Conservation (phyloP, 2,113 vertebrate species). For the Megaleporinus macrocephalus region DNA sequence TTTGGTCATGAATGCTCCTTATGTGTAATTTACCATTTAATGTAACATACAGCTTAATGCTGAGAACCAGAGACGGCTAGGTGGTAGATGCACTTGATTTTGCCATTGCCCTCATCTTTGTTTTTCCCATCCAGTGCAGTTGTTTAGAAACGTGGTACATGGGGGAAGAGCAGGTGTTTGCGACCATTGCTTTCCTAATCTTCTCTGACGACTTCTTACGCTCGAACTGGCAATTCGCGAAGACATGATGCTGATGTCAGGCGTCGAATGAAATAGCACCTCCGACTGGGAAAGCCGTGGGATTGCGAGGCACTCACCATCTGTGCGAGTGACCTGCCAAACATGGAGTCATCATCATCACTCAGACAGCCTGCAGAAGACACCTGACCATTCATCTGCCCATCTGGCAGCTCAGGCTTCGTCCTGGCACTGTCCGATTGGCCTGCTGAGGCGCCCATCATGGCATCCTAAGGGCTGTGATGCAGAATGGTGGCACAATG, state of each 20-base stretch:
- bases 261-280: conserved; percentile 60
- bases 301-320: conserved; percentile 73
- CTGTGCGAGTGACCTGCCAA: conserved; percentile 77
- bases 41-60: too few relatives aligned
- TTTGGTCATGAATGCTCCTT: too few relatives aligned
- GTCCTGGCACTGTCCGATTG: conserved; percentile 48
- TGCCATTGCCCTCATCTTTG: neutral
- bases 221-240: conserved; percentile 59
- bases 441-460: conserved; percentile 39
- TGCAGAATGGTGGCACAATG: conserved; percentile 13
- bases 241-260: conserved; percentile 61
- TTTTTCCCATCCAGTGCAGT: neutral
- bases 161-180: conserved; percentile 22
- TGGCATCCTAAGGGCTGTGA: conserved; percentile 16
- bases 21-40: too few relatives aligned
- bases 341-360: conserved; percentile 70
- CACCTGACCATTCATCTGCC: conserved; percentile 72
- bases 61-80: too few relatives aligned
- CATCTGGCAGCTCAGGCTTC: conserved; percentile 66
- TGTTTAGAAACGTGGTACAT: neutral
- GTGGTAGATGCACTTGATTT: neutral
- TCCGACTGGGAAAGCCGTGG: conserved; percentile 56
- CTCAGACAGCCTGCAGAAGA: conserved; percentile 60
- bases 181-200: conserved; percentile 65
- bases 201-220: conserved; percentile 38